Evolutionary conservation across 2,888 invertebrate genomes (phyloP).

Genomic region (Cataglyphis cursor): DNA sequence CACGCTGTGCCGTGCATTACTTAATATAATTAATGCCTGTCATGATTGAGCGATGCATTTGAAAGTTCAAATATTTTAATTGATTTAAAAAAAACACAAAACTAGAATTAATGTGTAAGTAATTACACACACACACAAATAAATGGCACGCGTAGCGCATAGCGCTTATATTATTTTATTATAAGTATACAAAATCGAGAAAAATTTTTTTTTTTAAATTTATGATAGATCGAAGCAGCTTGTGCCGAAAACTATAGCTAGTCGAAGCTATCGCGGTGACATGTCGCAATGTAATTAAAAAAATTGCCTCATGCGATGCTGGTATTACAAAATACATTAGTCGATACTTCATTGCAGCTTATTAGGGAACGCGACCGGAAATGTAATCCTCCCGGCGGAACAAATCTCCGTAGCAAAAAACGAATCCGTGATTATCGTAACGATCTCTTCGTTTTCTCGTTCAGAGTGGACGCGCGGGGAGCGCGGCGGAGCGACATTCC

Average conservation of each 20-base stretch:
- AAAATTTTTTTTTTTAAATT: background rate
- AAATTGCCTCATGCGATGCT: constrained; percentile 31
- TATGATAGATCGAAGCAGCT: background rate
- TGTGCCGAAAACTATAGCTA: background rate
- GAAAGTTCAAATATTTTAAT: no score
- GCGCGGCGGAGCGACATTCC: constrained; percentile 69
- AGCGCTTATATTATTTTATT: no score
- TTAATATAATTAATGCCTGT: no score
- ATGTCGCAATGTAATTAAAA: background rate
- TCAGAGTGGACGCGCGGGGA: constrained; percentile 54
- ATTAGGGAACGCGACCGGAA: constrained; percentile 60
- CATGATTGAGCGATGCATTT: no score
- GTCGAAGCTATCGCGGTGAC: constrained; percentile 1
- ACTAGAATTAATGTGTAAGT: no score
- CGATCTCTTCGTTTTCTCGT: constrained; percentile 67
- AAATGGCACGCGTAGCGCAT: no score
- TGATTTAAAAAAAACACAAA: no score
- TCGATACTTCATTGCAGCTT: constrained; percentile 34
- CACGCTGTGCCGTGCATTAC: no score
- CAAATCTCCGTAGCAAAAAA: constrained; percentile 65
- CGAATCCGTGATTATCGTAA: constrained; percentile 63
- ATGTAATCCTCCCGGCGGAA: constrained; percentile 44
- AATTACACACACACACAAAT: no score
- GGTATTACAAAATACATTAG: constrained; percentile 52
- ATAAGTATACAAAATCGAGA: no score